Evolutionary conservation across 2,888 invertebrate genomes (phyloP).

Genomic region (Leptura quadrifasciata): DNA sequence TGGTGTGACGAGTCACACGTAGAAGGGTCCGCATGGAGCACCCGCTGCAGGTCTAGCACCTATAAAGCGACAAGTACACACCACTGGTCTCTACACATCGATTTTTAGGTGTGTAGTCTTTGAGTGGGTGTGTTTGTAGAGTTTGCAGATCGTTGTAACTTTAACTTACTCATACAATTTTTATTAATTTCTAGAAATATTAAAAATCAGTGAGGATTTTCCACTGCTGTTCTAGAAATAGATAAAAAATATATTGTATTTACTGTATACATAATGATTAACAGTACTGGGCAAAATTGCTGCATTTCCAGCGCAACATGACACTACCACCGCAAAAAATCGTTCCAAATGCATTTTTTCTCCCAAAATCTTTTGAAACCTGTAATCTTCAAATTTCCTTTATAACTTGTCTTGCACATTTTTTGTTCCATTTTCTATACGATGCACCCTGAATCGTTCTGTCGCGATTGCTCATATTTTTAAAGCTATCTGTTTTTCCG

Average conservation of each 20-base stretch:
- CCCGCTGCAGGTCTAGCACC: conserved; percentile 89
- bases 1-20: conserved; percentile 75
- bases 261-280: neutral
- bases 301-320: no score
- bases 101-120: conserved; percentile 12
- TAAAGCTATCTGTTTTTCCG: no score
- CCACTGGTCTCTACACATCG: conserved; percentile 57
- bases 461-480: no score
- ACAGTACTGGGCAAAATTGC: no score
- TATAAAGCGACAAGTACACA: conserved; percentile 74
- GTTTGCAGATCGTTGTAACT: conserved; percentile 8
- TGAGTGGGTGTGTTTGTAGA: neutral
- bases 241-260: neutral
- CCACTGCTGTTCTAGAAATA: neutral
- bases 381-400: no score
- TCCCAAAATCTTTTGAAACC: no score
- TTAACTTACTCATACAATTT: neutral
- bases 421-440: no score
- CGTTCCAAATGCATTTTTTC: no score
- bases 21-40: conserved; percentile 85
- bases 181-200: neutral
- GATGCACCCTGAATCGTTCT: no score
- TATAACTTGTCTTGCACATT: no score
- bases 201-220: neutral
- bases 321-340: no score